Base-by-base conservation (phyloP, 1,140 invertebrate species). In the Drosophila triauraria region DNA sequence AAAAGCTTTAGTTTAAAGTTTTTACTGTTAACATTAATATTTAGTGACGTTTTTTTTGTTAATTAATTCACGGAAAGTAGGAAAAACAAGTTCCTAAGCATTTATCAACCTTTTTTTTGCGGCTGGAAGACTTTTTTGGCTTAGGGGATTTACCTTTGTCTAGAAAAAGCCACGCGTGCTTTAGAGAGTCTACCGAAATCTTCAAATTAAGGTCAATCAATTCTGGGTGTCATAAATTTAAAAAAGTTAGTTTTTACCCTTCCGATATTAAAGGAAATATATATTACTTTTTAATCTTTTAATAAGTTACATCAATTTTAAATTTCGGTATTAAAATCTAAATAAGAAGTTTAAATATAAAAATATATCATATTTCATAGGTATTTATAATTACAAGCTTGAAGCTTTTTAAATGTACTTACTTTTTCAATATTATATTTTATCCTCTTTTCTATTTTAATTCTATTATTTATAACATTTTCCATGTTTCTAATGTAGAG, bases 31-130 rank as follows among this genome's bases (percentile, higher is more conserved):
- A 1, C 25, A 27, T 17, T 42, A 40, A 32, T 40, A 35, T 23
- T 69, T 47, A 20, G 68, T 71, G 68, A 71, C 64, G 64, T 69
- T 56, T 69, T 69, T 12, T 65, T 23, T 6, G 20, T 27, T 71
- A 69, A 57, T 69, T 47, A 40, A 68, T 69, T 46, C 40, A 46
- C 17, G 13, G 9, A 47, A 57, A 30, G 25, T 20, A n/a, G n/a
- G 17, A 10, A n/a, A 57, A 70, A 70, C 68, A 23, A 69, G 64
- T 69, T 71, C 15, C 35, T 47, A 46, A 25, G 4, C 68, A 71
- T 56, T 47, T 57, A 71, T 71, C 64, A 71, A 65, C 10, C 51
- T 9, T 4, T 38, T 63, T 47, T 69, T 67, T 25, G 30, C 20
- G 13, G 8, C 10, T 27, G 1, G 4, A 15, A 43, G 61, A 15